Percentiles rank a stretch among this genome's conserved stretches.
phyloP scores from a whole-genome alignment of 2,888 invertebrate genomes.

The Torymus auratus region DNA sequence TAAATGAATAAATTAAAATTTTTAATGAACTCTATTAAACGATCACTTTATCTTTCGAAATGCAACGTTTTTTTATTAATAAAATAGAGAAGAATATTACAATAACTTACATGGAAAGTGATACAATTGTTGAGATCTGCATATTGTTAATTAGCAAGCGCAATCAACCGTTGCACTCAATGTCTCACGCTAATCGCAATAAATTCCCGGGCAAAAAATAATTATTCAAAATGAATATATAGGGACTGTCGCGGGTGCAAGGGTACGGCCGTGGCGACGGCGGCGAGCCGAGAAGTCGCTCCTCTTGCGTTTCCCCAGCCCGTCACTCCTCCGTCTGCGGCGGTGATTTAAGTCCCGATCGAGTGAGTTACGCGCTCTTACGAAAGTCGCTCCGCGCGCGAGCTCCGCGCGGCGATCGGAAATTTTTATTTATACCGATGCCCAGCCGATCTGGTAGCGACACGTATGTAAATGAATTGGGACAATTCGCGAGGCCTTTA shows the following conservation, averaged over 20 bases:
- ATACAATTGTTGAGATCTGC: too few species aligned
- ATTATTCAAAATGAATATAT: too few species aligned
- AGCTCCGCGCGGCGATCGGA: constrained; percentile 7
- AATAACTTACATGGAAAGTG: too few species aligned
- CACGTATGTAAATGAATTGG: constrained; percentile 55
- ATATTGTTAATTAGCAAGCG: too few species aligned
- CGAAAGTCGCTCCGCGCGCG: constrained; percentile 31
- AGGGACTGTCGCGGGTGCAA: background rate
- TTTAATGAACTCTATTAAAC: too few species aligned
- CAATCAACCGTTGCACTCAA: too few species aligned
- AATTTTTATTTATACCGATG: constrained; percentile 47
- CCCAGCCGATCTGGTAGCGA: constrained; percentile 14
- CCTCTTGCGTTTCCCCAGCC: constrained; percentile 8
- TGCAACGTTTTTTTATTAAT: too few species aligned
- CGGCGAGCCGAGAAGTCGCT: background rate
- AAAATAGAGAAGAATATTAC: too few species aligned
- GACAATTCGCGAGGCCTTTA: constrained; percentile 43
- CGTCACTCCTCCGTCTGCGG: constrained; percentile 20
- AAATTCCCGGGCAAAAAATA: too few species aligned
- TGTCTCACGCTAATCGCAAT: too few species aligned
- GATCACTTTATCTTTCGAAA: too few species aligned
- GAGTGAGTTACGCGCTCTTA: constrained; percentile 57
- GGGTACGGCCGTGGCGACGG: background rate
- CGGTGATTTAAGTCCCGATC: constrained; percentile 54
- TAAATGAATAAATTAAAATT: too few species aligned